Conservation (phyloP, 2,888 invertebrate species). For the Tortricodes alternella region DNA sequence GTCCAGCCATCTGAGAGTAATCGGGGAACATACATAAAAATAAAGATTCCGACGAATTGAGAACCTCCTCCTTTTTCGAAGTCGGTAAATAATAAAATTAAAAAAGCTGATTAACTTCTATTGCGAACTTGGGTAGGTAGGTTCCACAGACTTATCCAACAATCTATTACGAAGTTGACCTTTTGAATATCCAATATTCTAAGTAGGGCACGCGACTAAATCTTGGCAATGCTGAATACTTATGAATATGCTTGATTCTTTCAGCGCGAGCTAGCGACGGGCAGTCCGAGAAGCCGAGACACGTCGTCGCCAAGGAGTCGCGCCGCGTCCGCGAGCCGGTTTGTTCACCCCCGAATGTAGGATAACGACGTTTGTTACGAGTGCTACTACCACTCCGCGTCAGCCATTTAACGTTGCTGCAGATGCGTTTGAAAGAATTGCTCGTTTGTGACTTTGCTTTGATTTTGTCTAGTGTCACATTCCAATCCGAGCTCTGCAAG, state of each 20-base stretch:
- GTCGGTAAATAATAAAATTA: too few species aligned
- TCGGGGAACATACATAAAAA: too few species aligned
- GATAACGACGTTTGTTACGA: slow-evolving; percentile 75
- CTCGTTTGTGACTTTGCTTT: slow-evolving; percentile 48
- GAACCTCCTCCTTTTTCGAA: too few species aligned
- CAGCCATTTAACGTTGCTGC: slow-evolving; percentile 58
- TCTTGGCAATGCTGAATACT: slow-evolving; percentile 29
- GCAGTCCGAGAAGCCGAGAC: slow-evolving; percentile 24
- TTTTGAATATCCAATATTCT: slow-evolving; percentile 3
- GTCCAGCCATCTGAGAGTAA: too few species aligned
- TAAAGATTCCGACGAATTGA: too few species aligned
- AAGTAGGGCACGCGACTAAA: slow-evolving; percentile 19
- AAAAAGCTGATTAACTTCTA: too few species aligned
- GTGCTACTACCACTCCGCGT: slow-evolving; percentile 63
- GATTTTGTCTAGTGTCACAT: slow-evolving; percentile 18
- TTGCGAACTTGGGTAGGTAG: neutral
- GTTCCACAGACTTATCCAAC: neutral
- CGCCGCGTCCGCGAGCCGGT: slow-evolving; percentile 57
- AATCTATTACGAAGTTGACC: neutral
- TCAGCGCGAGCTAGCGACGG: slow-evolving; percentile 48
- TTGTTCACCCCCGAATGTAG: slow-evolving; percentile 75
- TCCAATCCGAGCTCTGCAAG: neutral
- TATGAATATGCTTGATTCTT: slow-evolving; percentile 34
- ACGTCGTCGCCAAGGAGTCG: slow-evolving; percentile 55
- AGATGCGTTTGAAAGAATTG: slow-evolving; percentile 64